Evolutionary conservation across 2,797 vertebrate species (phyloP), one percentile per base, ranked within the genome.

Genomic region (Serranus cabrilla): DNA sequence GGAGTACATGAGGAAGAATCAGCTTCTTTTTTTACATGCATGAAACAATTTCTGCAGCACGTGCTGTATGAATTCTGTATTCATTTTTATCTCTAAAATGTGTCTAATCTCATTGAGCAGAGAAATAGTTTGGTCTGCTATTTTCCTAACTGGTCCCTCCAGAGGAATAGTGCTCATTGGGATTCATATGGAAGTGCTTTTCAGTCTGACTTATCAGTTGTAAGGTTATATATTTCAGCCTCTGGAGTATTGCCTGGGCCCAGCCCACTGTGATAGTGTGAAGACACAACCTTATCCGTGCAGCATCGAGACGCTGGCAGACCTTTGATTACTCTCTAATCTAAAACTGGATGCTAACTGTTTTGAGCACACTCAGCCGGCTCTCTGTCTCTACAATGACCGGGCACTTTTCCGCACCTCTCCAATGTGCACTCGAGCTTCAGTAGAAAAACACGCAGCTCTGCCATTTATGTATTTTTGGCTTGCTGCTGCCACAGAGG

Each of bases 241-340:
- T 80, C 78, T 84, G 63, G 66, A 80, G 77, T 76, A 54, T 43
- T 83, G 76, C 62, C 45, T 84, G 73, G 11, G 58, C 54, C 60
- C 69, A 37, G 78, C 57, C 55, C 37, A 12, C 46, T 79, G 63
- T 60, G 68, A 80, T 73, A 69, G 66, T 66, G 68, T 58, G 64
- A 51, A 71, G 80, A 82, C 72, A 74, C 63, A 81, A 51, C 52
- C 59, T 81, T 88, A 89, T 91, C 76, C 75, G 49, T 45, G 58
- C 74, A 62, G 76, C 74, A 82, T 83, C 55, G 10, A 83, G 67
- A 64, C 21, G 14, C 71, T 11, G 63, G 75, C 75, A 83, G 71
- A 83, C 71, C 71, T 87, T 79, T 89, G 85, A 87, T 87, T 86
- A 60, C 71, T 72, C 76, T 82, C 55, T 82, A 80, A 86, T 91